Evolutionary conservation across 2,888 invertebrate species (phyloP), one percentile per base, ranked within the genome.

Genomic region (Eledona agricola): DNA sequence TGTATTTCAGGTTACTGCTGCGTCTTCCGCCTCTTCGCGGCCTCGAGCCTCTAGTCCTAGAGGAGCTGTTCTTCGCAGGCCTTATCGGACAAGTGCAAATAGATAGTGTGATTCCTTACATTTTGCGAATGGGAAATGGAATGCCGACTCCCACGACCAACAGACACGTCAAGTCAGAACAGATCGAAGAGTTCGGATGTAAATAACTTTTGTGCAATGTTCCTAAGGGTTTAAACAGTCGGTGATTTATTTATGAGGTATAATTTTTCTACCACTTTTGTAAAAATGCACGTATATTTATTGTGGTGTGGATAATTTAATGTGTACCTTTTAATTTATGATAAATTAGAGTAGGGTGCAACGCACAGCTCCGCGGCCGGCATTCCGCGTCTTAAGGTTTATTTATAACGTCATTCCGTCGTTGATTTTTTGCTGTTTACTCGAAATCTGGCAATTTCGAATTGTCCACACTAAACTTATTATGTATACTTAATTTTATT

Each of bases 41-140:
- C 60, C 85, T 89, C 72, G 84, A 88, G 47, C 87, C 89, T 1
- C 78, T 86, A 6, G 83, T 90, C 55, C 80, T 96, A 42, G 96
- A 96, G 75, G 95, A 96, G 71, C 81, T 96, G 43, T 96, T 96
- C 80, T 96, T 96, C 72, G 88, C 93, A 2, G 93, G 91, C 37
- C 83, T 96, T 55, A 87, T 95, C 32, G 96, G 95, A 2, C 91
- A 90, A 74, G 91, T 97, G 65, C 93, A 94, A 78, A 95, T 98
- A 53, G 95, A 97, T 71, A 93, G 90, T 71, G 91, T 97, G 63
- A 90, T 98, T 75, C 96, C 96, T 15, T 94, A 89, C 67, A 89
- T 98, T 71, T 82, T 98, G 62, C 88, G 83, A 57, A 78, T 76
- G 76, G 72, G 72, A 17, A 65, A 62, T 42, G 64, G 64, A 26